Evolutionary conservation across 2,888 invertebrate species (phyloP), one percentile per base, ranked within the genome.

Genomic region (Lasioglossum calceatum): DNA sequence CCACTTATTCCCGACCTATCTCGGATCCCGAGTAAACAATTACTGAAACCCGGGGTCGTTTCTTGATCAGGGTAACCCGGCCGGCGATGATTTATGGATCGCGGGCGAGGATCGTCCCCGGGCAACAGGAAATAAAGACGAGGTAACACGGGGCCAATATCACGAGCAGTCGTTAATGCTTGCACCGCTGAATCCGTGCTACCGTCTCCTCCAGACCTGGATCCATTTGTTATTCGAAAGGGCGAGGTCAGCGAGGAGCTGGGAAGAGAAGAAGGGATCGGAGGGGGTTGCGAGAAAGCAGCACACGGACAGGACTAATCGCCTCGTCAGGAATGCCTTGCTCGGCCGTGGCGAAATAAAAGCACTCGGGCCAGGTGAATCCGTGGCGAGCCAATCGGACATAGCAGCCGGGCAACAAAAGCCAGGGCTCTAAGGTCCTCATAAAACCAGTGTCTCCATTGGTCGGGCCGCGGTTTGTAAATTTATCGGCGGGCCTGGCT

Each of bases 401-500:
- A 73, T 44, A 75, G 79, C 79, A 67, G 82, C 73, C 27, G n/a
- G 16, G 72, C 61, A 50, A 77, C 39, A 36, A 61, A 42, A 42
- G 54, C n/a, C 10, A 23, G 12, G 67, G 23, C 27, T 14, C 71
- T 36, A 39, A 58, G 67, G 70, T 58, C 23, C 84, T 77, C 77
- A 54, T 82, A 87, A 87, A 80, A 54, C 74, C 74, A 67, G 39
- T 32, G 39, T 78, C 61, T 67, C 72, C 79, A 67, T 79, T 27
- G 89, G 77, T 23, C 61, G 77, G 44, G 50, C 64, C 32, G 74
- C 70, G 76, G 67, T 79, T 78, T 80, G 82, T 83, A 83, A 90
- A 90, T 90, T 90, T 90, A 90, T 89, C 84, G 79, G 67, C 67
- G 36, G 32, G 19, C 70, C 70, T 39, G 71, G 67, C 23, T 71